phyloP scores from a whole-genome alignment of 2,797 vertebrate genomes.

The Lagodon rhomboides region DNA sequence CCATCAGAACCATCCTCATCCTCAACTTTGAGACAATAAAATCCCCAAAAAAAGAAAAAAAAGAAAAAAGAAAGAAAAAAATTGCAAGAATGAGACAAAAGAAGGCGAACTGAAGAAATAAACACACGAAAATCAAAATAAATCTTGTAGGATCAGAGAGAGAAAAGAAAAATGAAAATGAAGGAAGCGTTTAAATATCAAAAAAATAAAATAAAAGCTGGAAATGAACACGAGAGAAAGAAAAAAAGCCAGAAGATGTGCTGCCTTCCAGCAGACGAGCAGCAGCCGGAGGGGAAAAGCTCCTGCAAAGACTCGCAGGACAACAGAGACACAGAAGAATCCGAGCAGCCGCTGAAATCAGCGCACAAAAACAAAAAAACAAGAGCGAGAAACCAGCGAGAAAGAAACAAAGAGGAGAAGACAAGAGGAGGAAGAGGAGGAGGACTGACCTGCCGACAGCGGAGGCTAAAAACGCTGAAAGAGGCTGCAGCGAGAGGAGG shows the following conservation, averaged over 20 bases:
- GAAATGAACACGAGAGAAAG: conserved; percentile 16
- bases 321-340: conserved; percentile 26
- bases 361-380: not conserved
- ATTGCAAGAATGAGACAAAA: not conserved
- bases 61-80: not conserved
- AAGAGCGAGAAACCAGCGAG: not conserved
- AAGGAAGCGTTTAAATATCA: not conserved
- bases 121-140: conserved; percentile 30
- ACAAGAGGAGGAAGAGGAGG: conserved; percentile 6
- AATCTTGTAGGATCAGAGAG: not conserved
- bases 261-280: conserved; percentile 30
- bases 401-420: conserved; percentile 9
- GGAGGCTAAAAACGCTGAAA: conserved; percentile 40
- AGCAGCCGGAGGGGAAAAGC: conserved; percentile 13
- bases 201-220: conserved; percentile 7
- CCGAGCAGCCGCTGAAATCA: conserved; percentile 31
- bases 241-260: not conserved
- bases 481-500: conserved; percentile 23
- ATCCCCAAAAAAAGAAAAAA: not conserved
- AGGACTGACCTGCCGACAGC: conserved; percentile 51
- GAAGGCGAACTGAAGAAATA: conserved; percentile 7
- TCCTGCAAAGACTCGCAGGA: conserved; percentile 33
- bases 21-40: too few species aligned
- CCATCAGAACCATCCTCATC: conserved; percentile 26
- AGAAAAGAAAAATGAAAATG: too few species aligned